Evolutionary conservation across 2,113 vertebrate genomes (phyloP).

Genomic region (Dendropsophus ebraccatus): DNA sequence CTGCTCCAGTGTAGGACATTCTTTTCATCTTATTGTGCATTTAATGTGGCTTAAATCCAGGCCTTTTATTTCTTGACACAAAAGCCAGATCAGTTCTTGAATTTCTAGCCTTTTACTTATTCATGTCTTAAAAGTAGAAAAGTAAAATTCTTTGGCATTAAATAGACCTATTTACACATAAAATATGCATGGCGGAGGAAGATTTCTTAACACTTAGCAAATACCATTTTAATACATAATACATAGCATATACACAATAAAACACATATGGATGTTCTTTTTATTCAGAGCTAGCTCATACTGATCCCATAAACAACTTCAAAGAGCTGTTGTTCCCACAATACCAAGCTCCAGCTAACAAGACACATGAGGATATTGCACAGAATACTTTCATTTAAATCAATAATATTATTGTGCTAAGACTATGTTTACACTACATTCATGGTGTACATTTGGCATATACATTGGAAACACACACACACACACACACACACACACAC

Average conservation of each 20-base stretch:
- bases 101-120: neutral
- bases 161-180: neutral
- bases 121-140: neutral
- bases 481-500: too few species aligned
- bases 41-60: neutral
- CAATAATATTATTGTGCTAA: neutral
- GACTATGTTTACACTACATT: neutral
- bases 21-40: conserved; percentile 21
- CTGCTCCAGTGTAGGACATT: neutral
- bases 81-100: conserved; percentile 9
- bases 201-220: neutral
- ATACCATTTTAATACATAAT: neutral
- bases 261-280: neutral
- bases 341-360: neutral
- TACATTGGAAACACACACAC: too few species aligned
- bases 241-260: neutral
- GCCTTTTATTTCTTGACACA: neutral
- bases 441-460: neutral
- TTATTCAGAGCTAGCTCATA: neutral
- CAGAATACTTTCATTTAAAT: neutral
- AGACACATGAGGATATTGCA: neutral
- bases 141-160: neutral
- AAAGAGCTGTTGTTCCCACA: neutral
- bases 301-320: neutral
- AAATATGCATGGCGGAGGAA: neutral